A percentile compares a stretch with the other conserved stretches of the same genome.
Conservation (phyloP, 2,888 invertebrate species). For the Acrobeloides nanus region DNA sequence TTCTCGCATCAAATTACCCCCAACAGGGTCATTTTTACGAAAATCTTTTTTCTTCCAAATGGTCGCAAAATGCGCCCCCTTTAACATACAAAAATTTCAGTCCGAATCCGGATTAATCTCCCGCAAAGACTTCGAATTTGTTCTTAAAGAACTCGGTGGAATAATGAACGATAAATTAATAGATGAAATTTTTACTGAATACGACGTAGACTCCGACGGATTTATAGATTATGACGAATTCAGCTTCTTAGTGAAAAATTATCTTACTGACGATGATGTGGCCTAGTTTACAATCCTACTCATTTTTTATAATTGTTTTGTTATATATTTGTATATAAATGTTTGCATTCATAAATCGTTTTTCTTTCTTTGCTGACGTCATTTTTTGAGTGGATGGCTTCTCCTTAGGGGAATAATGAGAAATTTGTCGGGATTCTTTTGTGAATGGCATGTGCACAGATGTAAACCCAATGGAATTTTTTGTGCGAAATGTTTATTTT, state of each 20-base stretch:
- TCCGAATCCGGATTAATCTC: slow-evolving; percentile 45
- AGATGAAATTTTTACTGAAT: slow-evolving; percentile 43
- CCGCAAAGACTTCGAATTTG: slow-evolving; percentile 46
- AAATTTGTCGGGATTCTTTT: no score
- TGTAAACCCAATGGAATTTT: no score
- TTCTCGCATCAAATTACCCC: no score
- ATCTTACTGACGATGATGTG: slow-evolving; percentile 50
- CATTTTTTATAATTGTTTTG: background rate
- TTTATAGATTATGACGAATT: slow-evolving; percentile 52
- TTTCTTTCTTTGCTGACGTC: no score
- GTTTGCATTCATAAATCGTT: background rate
- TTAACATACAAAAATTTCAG: no score
- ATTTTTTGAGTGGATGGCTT: no score
- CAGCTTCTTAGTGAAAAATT: slow-evolving; percentile 48
- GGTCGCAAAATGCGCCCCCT: no score
- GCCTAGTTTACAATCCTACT: slow-evolving; percentile 9
- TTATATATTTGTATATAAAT: background rate
- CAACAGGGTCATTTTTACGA: no score
- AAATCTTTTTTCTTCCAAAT: no score
- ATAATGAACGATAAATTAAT: slow-evolving; percentile 43
- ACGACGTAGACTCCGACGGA: slow-evolving; percentile 50
- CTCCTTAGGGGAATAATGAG: no score
- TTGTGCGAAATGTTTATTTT: no score
- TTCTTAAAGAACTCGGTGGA: slow-evolving; percentile 47
- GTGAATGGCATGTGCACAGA: no score